These are phyloP conservation scores for Drosophila kuntzei DNA, from an alignment of 2,888 invertebrate species.

Conservation along the genomic window DNA sequence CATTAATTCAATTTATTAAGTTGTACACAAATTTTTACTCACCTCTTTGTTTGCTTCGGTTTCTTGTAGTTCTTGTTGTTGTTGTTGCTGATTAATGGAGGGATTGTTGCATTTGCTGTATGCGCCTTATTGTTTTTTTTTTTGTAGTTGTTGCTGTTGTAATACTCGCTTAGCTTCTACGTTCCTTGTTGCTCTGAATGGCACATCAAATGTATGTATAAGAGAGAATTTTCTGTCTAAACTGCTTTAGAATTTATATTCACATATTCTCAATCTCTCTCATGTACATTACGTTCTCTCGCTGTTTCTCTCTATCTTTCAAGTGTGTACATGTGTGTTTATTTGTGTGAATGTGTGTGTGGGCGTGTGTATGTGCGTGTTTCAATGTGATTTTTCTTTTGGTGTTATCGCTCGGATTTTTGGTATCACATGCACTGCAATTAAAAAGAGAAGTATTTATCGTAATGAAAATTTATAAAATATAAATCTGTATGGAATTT, in stretches of 20 bases:
- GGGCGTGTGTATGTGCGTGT: constrained; percentile 14
- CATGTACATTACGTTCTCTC: constrained; percentile 13
- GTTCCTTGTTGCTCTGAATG: constrained; percentile 67
- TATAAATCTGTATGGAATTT: background rate
- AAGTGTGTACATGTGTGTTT: constrained; percentile 11
- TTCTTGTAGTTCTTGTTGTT: constrained; percentile 31
- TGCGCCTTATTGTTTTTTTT: constrained; percentile 48
- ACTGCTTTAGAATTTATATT: constrained; percentile 30
- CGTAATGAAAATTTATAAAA: constrained; percentile 31
- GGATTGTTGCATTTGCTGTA: constrained; percentile 72
- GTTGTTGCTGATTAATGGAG: constrained; percentile 73
- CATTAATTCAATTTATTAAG: background rate
- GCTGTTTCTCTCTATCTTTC: background rate
- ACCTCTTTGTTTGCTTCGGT: constrained; percentile 48
- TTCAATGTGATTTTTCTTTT: constrained; percentile 31
- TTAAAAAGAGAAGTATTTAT: constrained; percentile 26
- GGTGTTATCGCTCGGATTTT: constrained; percentile 41
- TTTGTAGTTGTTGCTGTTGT: constrained; percentile 42
- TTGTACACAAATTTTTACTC: constrained; percentile 6
- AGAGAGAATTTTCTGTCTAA: constrained; percentile 46
- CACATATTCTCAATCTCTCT: constrained; percentile 44
- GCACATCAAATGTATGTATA: constrained; percentile 63
- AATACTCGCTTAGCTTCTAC: constrained; percentile 83
- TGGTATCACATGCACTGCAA: constrained; percentile 73
- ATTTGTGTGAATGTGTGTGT: constrained; percentile 3